Evolutionary conservation across 2,113 vertebrate species (phyloP), one percentile per base, ranked within the genome.

Genomic region (Hipposideros armiger): DNA sequence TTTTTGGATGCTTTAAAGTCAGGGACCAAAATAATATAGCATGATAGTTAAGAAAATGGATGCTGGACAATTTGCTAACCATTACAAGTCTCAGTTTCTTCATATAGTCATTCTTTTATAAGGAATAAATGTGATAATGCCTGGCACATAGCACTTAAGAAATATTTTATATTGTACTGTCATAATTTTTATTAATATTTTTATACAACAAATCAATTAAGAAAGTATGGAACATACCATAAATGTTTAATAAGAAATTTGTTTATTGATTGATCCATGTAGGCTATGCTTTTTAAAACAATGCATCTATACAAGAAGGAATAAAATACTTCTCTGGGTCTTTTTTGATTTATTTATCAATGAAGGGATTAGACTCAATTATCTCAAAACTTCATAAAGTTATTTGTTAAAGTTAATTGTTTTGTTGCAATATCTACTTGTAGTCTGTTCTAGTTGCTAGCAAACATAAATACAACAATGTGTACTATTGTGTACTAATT

Each of bases 201-300:
- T 83, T 30, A 86, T 67, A 40, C 7, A 15, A 76, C 8, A 66
- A 30, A 54, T 77, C 9, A 70, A 24, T 87, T 81, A 40, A 30
- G 87, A 72, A 94, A 72, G n/a, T 69, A 50, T 94, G n/a, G 58
- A 83, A 78, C 6, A 30, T 36, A 74, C 8, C 3, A 77, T 56
- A 67, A 82, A 67, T 91, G 0, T 52, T 73, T 60, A 81, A 30
- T 84, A 52, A 90, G 66, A 28, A 28, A 19, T 60, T 76, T n/a
- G 28, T 73, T 52, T n/a, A 36, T 60, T 47, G 47, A 67, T 19
- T 89, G 42, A 73, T 52, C 22, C 26, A 10, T 28, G 11, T 24
- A 76, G 16, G 30, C 56, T 73, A 19, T 84, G 42, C 52, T 92
- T 88, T 89, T 50, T 40, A 54, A 89, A 95, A 83, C 24, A 88